Evolutionary conservation across 2,797 vertebrate species (phyloP), one percentile per base, ranked within the genome.

Genomic region (Lithobates pipiens): DNA sequence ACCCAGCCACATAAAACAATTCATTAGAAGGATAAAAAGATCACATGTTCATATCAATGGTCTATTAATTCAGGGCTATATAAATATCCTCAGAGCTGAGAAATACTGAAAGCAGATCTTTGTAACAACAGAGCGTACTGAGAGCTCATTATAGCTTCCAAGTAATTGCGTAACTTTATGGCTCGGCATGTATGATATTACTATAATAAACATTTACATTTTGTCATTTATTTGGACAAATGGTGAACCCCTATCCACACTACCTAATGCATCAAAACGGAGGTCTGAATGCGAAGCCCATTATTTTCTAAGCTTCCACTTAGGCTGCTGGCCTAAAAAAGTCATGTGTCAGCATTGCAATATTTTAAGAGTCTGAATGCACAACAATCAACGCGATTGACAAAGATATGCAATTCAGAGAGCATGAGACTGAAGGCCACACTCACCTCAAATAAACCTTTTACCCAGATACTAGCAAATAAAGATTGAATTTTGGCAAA

Each of bases 1-100:
- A 69, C 36, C 16, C 39, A 69, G 65, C 27, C 15, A 50, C 67
- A 79, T 44, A 69, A 65, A 80, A 80, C 78, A 80, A 80, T 29
- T 27, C 61, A 46, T 68, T 46, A 50, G 57, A 69, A 69, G 39
- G 9, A 80, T 80, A 29, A 44, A 39, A 65, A 54, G 67, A 71
- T 80, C 25, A 70, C 61, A 65, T 65, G 61, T 25, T 65, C 61
- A 25, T 65, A 65, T 65, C 61, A 71, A 80, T 70, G 42, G 25
- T 44, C 46, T 80, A 70, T 80, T 32, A 71, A 70, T 71, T 80
- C 67, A 23, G 67, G 68, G 25, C 67, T 65, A 44, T 15, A 27
- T 36, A 79, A 79, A 69, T 46, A 79, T 32, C 63, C 63, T 80
- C 67, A 29, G 67, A 67, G 76, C 23, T 29, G 36, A 68, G 68